Evolutionary conservation across 30 jellyfish, hydroid and myxozoan genomes (phyloP), one percentile per base, ranked within the genome.

Genomic region (Chironex yamaguchii): DNA sequence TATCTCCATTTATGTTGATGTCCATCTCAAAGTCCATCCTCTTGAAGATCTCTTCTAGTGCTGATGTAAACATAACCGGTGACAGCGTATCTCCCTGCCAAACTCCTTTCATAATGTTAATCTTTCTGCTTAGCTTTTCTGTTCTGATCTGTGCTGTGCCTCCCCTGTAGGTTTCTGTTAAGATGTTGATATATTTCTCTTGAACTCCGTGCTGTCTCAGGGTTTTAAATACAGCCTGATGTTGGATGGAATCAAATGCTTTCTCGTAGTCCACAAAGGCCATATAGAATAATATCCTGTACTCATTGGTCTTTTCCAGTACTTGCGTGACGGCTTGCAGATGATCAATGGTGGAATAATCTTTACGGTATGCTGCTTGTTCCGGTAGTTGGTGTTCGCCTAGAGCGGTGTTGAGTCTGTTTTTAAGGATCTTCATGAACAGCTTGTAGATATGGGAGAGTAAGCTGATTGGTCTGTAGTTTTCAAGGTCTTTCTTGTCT

Each of bases 381-480:
- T 66, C 79, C 3, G 67, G 79, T 66, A 64, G 79, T 66, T 66
- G 79, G 4, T 66, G 9, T 28, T 66, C 79, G 22, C 31, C 4
- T 28, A 66, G 25, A 13, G 79, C 31, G 27, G 11, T 9, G 67
- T 28, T 12, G 6, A 66, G 79, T 4, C 67, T 17, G 22, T 66
- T 12, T 22, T 22, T 66, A 12, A 66, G 65, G 67, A 66, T 28
- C 22, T 66, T 21, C 66, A 28, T 66, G 25, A 66, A 21, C 3
- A 66, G 13, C 31, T 69, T 69, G 49, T 69, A 69, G 22, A 69
- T 34, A 11, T 69, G 75, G 3, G 83, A 69, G n/a, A 69, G 49
- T 23, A 69, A 30, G 83, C 83, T 69, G 31, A 69, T 69, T 30
- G 83, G 83, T 34, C 83, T 27, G 75, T 69, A 69, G 83, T 69